A percentile compares a stretch with the other conserved stretches of the same genome.
phyloP scores from a whole-genome alignment of 2,113 vertebrate species.

The Hemiprocne comata region DNA sequence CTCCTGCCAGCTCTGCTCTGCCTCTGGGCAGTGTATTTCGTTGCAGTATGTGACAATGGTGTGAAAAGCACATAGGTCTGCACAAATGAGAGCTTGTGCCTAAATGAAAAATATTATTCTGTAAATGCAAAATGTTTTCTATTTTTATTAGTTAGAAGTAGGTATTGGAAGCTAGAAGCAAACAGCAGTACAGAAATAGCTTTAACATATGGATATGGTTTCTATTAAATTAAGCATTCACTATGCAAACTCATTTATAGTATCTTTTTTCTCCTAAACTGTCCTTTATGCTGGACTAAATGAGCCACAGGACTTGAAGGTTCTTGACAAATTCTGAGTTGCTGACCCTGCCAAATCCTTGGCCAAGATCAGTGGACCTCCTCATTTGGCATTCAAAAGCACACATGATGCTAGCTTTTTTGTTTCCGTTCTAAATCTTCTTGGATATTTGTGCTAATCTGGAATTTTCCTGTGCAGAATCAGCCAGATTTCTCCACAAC shows the following conservation, averaged over 20 bases:
- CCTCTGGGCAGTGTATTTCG: background rate
- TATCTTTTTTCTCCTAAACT: background rate
- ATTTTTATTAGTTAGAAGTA: slow-evolving; percentile 10
- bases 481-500: background rate
- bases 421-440: background rate
- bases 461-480: background rate
- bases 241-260: background rate
- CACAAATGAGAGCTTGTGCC: background rate
- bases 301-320: background rate
- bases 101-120: background rate
- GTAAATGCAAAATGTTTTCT: background rate
- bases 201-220: background rate
- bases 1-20: background rate
- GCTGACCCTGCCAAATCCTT: background rate
- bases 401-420: background rate
- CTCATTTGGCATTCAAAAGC: background rate
- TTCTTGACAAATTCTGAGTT: background rate
- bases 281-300: background rate
- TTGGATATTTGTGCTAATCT: background rate
- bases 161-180: background rate
- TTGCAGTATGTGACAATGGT: background rate
- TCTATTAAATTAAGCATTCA: background rate
- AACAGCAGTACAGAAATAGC: background rate
- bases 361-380: background rate
- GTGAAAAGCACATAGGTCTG: background rate